Base-by-base conservation (phyloP, 64 coral and sea anemone species). In the Stichodactyla mertensii region DNA sequence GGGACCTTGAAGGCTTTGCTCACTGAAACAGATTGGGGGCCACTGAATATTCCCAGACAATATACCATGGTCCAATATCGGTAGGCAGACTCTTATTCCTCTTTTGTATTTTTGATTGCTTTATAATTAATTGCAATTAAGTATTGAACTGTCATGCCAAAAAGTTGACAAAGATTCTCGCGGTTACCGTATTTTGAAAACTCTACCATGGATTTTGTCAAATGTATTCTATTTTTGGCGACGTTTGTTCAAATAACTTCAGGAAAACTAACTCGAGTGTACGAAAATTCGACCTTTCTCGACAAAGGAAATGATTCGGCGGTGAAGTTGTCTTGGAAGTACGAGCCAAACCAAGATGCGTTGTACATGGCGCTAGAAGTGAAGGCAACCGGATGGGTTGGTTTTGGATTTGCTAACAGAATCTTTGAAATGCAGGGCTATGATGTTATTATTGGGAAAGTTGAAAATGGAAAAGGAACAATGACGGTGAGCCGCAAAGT, bases 371-470 rank as follows among this genome's bases (percentile, higher is more conserved):
- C 51, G 24, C 16, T 87, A 23, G 53, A 87, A 11, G 86, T 87
- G 4, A 77, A 54, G 0, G 71, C 86, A 16, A 69, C 71, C 23
- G 86, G 86, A 16, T 87, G 86, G 86, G 36, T 87, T 77, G 86
- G 86, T 6, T 77, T 87, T 74, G 86, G 86, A 64, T 87, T 87
- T 57, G 69, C 86, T 7, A 26, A 77, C 0, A 87, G 55, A 77
- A 87, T 87, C 66, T 55, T 77, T 74, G 19, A 74, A 31, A 87
- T 87, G 86, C 36, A 74, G 24, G 67, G 67, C 53, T 87, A 87
- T 54, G 86, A 87, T 78, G 86, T 87, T 2, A 57, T 87, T 77
- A 61, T 87, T 87, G 86, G 86, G 4, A 87, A 87, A 74, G 54
- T 87, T 54, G 10, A 87, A 16, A 74, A 77, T 87, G 66, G 86